Evolutionary conservation across 2,888 invertebrate species (phyloP), one percentile per base, ranked within the genome.

Genomic region (Cybosia mesomella): DNA sequence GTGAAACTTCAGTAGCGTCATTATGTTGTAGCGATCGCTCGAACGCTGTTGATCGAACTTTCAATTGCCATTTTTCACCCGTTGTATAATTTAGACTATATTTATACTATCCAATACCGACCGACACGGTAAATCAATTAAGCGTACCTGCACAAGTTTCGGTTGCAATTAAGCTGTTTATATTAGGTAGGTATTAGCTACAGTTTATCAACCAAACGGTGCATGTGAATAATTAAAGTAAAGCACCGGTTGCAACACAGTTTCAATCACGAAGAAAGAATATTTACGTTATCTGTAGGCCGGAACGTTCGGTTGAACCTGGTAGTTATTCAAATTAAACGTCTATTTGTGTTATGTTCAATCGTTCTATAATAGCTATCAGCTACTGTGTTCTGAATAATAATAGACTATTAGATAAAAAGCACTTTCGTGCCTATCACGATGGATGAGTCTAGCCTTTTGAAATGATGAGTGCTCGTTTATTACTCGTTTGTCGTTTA

Each of bases 111-210:
- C 83, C 79, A 69, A 83, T 82, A 77, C 67, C 76, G 72, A 74
- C 78, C 76, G 76, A 87, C 82, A 84, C 77, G 80, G 82, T 83
- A 86, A 89, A 89, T 88, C 85, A 89, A 90, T 89, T 87, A 87
- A 81, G 82, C 73, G 77, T 79, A 85, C 85, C 83, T 83, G 85
- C 74, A 77, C 85, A 87, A 87, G 86, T 87, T 89, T 86, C 79
- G 80, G 85, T 82, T 85, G 83, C 85, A 89, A 85, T 88, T 86
- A 82, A 87, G 83, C 84, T 85, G 83, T 85, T 85, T 87, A 86
- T 85, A 79, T 86, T 85, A 86, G 81, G 80, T 85, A 86, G 82
- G 80, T 82, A 86, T 86, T 84, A 86, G 80, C 76, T 80, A 66
- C 68, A 74, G 58, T 75, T 75, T 79, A 79, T 79, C 69, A 75